phyloP scores from a whole-genome alignment of 2,797 vertebrate species.

The Dallia pectoralis region DNA sequence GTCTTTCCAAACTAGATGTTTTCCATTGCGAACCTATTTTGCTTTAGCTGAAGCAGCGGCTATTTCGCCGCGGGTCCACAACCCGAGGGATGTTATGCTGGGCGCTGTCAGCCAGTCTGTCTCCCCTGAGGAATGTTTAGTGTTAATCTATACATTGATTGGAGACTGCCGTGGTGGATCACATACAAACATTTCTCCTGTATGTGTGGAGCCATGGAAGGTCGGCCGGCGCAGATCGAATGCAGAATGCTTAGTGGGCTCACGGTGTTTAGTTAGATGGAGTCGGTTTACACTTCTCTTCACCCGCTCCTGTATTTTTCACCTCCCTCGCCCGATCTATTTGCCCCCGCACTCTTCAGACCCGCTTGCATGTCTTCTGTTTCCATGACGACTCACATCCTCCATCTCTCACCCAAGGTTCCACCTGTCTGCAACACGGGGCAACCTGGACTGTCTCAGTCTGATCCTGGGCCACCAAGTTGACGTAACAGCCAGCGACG shows the following conservation, averaged over 20 bases:
- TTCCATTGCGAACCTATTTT: too few relatives aligned
- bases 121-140: slow-evolving; percentile 69
- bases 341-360: neutral
- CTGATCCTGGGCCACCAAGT: slow-evolving; percentile 85
- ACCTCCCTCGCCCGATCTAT: slow-evolving; percentile 17
- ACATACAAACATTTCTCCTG: slow-evolving; percentile 54
- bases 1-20: too few relatives aligned
- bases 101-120: slow-evolving; percentile 70
- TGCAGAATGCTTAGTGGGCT: slow-evolving; percentile 52
- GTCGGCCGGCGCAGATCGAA: slow-evolving; percentile 13
- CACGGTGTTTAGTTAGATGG: slow-evolving; percentile 35
- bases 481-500: slow-evolving; percentile 86
- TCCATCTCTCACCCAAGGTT: slow-evolving; percentile 73
- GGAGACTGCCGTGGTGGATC: slow-evolving; percentile 52
- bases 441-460: slow-evolving; percentile 91
- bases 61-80: neutral
- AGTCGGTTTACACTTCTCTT: slow-evolving; percentile 48
- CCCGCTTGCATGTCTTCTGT: neutral
- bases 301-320: slow-evolving; percentile 39
- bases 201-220: slow-evolving; percentile 21
- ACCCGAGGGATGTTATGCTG: neutral
- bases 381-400: neutral
- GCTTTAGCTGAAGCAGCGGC: too few relatives aligned
- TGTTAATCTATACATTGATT: slow-evolving; percentile 64
- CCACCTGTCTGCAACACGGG: slow-evolving; percentile 91